Percentiles rank a stretch among this genome's conserved stretches.
Evolutionary conservation across 2,888 invertebrate species (phyloP).

Genomic region (Eupithecia inturbata): DNA sequence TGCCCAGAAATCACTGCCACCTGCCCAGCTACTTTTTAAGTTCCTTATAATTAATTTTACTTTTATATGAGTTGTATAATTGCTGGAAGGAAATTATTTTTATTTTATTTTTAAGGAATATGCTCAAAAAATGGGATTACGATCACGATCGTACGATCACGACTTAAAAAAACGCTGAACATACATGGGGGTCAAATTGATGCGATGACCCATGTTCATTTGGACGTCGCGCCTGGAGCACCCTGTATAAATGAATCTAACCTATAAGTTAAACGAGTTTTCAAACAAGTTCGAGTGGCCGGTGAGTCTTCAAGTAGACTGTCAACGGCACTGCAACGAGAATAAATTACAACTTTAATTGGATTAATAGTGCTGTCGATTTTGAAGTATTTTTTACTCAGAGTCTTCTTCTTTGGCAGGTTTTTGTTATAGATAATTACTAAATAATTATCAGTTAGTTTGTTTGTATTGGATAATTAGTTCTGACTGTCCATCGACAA

Average conservation of each 20-base stretch:
- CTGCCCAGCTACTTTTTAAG: too few species aligned
- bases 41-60: too few species aligned
- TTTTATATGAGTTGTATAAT: too few species aligned
- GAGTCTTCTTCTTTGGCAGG: neutral
- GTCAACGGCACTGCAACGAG: slow-evolving; percentile 47
- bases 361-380: slow-evolving; percentile 37
- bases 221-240: too few species aligned
- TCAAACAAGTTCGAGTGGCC: slow-evolving; percentile 40
- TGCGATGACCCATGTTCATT: too few species aligned
- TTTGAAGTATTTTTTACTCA: slow-evolving; percentile 23
- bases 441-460: too few species aligned
- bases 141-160: too few species aligned
- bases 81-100: too few species aligned
- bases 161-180: neutral
- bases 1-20: too few species aligned
- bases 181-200: too few species aligned
- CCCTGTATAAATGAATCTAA: neutral
- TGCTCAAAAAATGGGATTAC: too few species aligned
- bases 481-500: neutral
- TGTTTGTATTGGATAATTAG: neutral
- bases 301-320: slow-evolving; percentile 42
- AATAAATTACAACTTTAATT: slow-evolving; percentile 51
- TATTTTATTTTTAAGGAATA: too few species aligned
- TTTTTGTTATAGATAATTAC: neutral
- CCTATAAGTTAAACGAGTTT: slow-evolving; percentile 42